Evolutionary conservation across 2,888 invertebrate species (phyloP).

Genomic region (Caenorhabditis imperialis): DNA sequence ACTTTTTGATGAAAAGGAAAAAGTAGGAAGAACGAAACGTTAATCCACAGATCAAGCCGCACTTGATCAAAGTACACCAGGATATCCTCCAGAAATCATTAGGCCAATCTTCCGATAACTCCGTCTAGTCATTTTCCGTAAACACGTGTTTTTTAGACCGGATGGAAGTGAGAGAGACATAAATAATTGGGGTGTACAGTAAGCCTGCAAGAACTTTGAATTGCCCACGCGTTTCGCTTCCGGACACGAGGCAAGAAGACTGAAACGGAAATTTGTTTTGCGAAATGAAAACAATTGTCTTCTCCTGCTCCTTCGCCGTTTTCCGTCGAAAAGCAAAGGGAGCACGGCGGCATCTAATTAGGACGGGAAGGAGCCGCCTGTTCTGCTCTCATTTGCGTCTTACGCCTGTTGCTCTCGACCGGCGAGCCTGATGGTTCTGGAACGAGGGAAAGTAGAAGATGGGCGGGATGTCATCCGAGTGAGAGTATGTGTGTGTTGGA

Average conservation of each 20-base stretch:
- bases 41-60: too few relatives aligned
- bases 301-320: conserved; percentile 1
- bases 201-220: conserved; percentile 14
- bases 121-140: too few relatives aligned
- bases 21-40: too few relatives aligned
- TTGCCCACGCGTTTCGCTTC: conserved; percentile 34
- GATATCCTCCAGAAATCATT: too few relatives aligned
- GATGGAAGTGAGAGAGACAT: too few relatives aligned
- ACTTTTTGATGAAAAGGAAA: too few relatives aligned
- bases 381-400: conserved; percentile 23
- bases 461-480: conserved; percentile 35
- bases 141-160: too few relatives aligned
- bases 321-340: conserved; percentile 20
- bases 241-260: conserved; percentile 5
- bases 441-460: conserved; percentile 19
- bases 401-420: conserved; percentile 4
- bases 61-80: too few relatives aligned
- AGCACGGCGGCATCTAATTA: conserved; percentile 39
- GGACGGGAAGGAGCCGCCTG: conserved; percentile 9
- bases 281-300: conserved; percentile 43
- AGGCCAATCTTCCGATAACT: too few relatives aligned
- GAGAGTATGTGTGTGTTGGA: conserved; percentile 22
- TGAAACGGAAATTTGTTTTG: conserved; percentile 44
- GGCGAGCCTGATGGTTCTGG: conserved; percentile 30
- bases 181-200: too few relatives aligned